Base-by-base conservation (phyloP, 1,140 invertebrate species). In the Laodelphax striatellus region DNA sequence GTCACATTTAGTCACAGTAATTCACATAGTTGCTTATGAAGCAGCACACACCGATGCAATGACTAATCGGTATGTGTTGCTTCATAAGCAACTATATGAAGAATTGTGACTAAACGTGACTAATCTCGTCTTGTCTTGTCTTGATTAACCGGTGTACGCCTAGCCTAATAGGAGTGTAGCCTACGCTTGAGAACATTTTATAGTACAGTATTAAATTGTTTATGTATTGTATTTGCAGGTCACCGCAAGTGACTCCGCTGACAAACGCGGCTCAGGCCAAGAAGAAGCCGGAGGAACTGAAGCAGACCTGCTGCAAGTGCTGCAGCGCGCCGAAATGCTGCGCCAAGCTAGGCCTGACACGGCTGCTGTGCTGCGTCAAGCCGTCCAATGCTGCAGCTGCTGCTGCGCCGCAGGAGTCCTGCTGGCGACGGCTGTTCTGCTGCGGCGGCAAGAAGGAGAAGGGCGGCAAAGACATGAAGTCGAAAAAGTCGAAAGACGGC, bases 401-500 rank as follows among this genome's bases (percentile, higher is more conserved):
- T 6, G 21, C 16, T 17, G 21, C 6, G 21, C 11, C 46, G 8
- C 34, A 38, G 9, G 34, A 38, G 10, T 38, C 34, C 9, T 50
- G 16, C 11, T 50, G 46, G 46, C 16, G 46, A 11, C 16, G 21
- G 2, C 6, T 50, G 9, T 50, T 50, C 46, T 50, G 46, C 21
- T 50, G 46, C 21, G 16, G 46, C 46, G 9, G 9, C 3, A 34
- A 31, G 31, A 61, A 55, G 52, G 16, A 11, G 38, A 11, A 55
- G 17, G 55, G 8, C 22, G 13, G 1, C 13, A 19, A 42, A 24
- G 17, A 38, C 52, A 19, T 34, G 43, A 44, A 54, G 58, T 57
- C 17, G 10, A 11, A 52, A 24, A 4, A 53, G 44, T 53, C 60
- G 38, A 64, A 58, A 55, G 43, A 57, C 10, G 59, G 59, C 43